Base-by-base conservation (phyloP, 2,797 vertebrate species). In the Schizothorax lantsangensis region DNA sequence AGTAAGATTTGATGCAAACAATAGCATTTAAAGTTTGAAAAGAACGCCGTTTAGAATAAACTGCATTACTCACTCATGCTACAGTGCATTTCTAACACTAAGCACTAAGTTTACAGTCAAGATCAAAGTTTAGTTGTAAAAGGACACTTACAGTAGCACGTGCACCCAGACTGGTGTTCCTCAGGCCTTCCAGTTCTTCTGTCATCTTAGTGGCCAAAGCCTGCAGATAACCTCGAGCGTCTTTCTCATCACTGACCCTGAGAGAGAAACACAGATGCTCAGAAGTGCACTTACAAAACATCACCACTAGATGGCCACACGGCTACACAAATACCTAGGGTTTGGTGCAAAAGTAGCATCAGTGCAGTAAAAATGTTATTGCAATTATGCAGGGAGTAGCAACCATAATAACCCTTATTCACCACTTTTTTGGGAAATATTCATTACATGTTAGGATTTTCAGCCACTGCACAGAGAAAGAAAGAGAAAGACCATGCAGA, bases 191-290 rank as follows among this genome's bases (percentile, higher is more conserved):
- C 91, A 99, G 93, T 91, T 99, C 98, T 88, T 99, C 98, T 0
- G 97, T 99, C 98, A 99, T 99, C 94, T 99, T 99, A 38, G 98
- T 98, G 87, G 98, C 98, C 92, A 99, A 94, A 77, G 98, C 98
- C 93, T 99, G 98, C 86, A 99, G 97, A 92, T 99, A 99, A 1
- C 98, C 98, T 36, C 98, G 95, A 12, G 98, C 98, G 86, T 99
- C 98, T 91, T 99, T 99, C 93, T 99, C 98, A 93, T 99, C 98
- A 9, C 98, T 99, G 91, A 99, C 98, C 98, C 98, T 99, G 90
- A 7, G 21, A 30, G 5, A 77, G 12, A 73, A 43, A 85, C 54
- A 73, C 23, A 81, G 10, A 52, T 6, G 30, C 49, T 84, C 3
- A 80, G 23, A 47, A 40, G 10, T 59, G 26, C 19, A 75, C 1